A percentile compares a stretch with the other conserved stretches of the same genome.
Evolutionary conservation across 2,797 vertebrate genomes (phyloP).

Genomic region (Darevskia nairensis): DNA sequence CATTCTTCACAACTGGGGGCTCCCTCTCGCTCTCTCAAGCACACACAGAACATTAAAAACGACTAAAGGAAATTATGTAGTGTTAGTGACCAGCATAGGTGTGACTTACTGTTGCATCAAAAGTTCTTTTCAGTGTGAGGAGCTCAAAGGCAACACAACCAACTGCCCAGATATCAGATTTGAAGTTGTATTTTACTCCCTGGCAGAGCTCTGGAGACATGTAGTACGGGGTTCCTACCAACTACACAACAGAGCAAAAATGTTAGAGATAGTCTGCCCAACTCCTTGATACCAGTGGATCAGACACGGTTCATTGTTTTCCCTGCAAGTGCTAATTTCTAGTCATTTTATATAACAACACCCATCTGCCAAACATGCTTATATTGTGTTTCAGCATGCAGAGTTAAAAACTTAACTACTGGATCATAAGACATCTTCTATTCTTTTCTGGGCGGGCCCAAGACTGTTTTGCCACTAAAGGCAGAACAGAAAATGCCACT

Average conservation of each 20-base stretch:
- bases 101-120: conserved; percentile 94
- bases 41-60: neutral
- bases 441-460: neutral
- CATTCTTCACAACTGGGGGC: neutral
- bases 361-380: conserved; percentile 1
- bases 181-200: conserved; percentile 97
- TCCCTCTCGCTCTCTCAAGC: neutral
- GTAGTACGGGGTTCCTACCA: conserved; percentile 98
- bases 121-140: conserved; percentile 94
- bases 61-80: neutral
- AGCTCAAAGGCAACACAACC: conserved; percentile 97
- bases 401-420: neutral
- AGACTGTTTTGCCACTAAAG: neutral
- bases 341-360: conserved; percentile 39
- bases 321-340: conserved; percentile 29
- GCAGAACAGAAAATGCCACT: neutral
- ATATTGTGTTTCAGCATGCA: neutral
- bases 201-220: conserved; percentile 99
- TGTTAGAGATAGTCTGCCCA: conserved; percentile 38
- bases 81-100: conserved; percentile 6
- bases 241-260: conserved; percentile 78
- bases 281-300: conserved; percentile 31
- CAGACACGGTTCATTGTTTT: neutral
- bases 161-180: conserved; percentile 99
- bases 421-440: neutral